Evolutionary conservation across 1,140 invertebrate genomes (phyloP).

Genomic region (Tribolium madens): DNA sequence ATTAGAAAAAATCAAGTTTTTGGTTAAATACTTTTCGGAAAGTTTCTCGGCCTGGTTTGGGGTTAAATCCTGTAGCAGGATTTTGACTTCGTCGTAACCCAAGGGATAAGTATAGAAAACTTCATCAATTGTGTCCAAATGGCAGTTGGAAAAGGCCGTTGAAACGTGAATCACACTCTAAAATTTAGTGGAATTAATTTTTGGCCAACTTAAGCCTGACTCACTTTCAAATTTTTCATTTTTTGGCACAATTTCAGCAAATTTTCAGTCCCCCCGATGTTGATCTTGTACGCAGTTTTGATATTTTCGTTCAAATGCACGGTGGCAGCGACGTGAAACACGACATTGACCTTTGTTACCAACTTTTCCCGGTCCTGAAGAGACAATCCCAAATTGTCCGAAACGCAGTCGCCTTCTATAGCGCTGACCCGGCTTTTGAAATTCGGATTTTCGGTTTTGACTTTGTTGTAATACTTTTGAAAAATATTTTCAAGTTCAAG

Average conservation of each 20-base stretch:
- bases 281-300: constrained; percentile 71
- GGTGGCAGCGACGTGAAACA: constrained; percentile 89
- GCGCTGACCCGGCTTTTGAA: constrained; percentile 13
- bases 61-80: constrained; percentile 68
- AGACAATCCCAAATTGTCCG: constrained; percentile 72
- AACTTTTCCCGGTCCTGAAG: constrained; percentile 69
- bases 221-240: constrained; percentile 73
- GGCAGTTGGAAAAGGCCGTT: constrained; percentile 76
- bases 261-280: constrained; percentile 72
- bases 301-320: constrained; percentile 87
- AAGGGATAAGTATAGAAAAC: background rate
- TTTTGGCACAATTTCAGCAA: constrained; percentile 72
- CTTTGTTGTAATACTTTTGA: background rate
- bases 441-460: background rate
- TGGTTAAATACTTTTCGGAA: constrained; percentile 67
- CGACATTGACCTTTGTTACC: constrained; percentile 72
- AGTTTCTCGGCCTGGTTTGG: constrained; percentile 68
- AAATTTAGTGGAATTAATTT: constrained; percentile 63
- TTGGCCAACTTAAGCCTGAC: no score
- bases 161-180: constrained; percentile 65
- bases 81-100: background rate
- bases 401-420: constrained; percentile 63
- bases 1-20: background rate
- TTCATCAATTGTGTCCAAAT: constrained; percentile 66
- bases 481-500: background rate